A percentile compares a stretch with the other conserved stretches of the same genome.
phyloP scores from a whole-genome alignment of 2,797 vertebrate species.

The Sebastolobus altivelis region DNA sequence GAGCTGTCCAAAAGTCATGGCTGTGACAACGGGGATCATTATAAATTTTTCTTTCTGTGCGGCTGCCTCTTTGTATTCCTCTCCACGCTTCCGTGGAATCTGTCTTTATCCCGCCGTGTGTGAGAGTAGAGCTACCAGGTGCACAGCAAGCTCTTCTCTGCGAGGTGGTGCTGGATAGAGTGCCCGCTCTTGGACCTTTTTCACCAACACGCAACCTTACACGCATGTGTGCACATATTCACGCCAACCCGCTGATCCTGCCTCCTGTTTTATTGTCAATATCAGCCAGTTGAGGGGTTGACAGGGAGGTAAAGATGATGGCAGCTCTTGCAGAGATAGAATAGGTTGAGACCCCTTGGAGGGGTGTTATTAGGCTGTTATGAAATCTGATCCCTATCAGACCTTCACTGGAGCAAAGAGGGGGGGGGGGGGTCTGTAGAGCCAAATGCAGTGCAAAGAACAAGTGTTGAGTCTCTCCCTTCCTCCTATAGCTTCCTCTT shows the following conservation, averaged over 20 bases:
- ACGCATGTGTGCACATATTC: conserved; percentile 60
- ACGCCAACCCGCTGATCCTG: conserved; percentile 51
- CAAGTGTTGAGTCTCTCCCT: conserved; percentile 47
- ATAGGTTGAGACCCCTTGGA: conserved; percentile 74
- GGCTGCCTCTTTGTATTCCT: conserved; percentile 68
- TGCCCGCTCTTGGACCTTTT: conserved; percentile 61
- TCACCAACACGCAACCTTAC: conserved; percentile 39
- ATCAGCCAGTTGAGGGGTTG: conserved; percentile 70
- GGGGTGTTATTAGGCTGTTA: conserved; percentile 77
- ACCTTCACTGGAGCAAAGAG: conserved; percentile 50
- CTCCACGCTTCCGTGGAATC: conserved; percentile 65
- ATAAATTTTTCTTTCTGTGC: conserved; percentile 69
- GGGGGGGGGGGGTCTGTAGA: conserved; percentile 30
- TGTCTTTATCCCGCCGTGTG: conserved; percentile 52
- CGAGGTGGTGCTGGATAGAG: conserved; percentile 33
- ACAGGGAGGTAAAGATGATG: conserved; percentile 76
- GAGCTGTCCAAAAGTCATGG: conserved; percentile 75
- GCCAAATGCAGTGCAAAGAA: conserved; percentile 48
- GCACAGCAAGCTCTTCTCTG: conserved; percentile 45
- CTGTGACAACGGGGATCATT: conserved; percentile 75
- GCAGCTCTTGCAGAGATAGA: conserved; percentile 74
- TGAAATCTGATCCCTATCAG: conserved; percentile 77
- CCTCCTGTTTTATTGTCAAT: conserved; percentile 81
- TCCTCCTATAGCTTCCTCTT: conserved; percentile 53
- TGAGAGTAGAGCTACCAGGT: conserved; percentile 51